A percentile compares a stretch with the other conserved stretches of the same genome.
phyloP scores from a whole-genome alignment of 2,797 vertebrate species.

The Hydrophis major region DNA sequence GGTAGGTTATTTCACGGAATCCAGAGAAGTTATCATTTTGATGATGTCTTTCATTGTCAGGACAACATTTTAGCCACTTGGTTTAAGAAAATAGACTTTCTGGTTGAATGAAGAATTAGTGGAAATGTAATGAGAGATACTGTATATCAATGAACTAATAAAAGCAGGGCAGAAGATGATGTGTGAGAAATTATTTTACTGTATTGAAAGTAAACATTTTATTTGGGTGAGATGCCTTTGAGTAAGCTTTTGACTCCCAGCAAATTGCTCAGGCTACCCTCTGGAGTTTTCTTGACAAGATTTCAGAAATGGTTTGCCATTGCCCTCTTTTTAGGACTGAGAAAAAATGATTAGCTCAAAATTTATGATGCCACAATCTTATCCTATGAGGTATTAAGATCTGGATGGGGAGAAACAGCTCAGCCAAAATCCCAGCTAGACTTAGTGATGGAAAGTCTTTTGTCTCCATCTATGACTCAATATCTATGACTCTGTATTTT shows the following conservation, averaged over 20 bases:
- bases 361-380: neutral
- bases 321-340: neutral
- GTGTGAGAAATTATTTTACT: neutral
- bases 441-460: neutral
- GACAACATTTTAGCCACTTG: neutral
- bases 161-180: neutral
- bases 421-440: neutral
- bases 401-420: neutral
- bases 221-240: neutral
- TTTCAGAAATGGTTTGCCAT: neutral
- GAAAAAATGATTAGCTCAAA: neutral
- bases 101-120: slow-evolving; percentile 17
- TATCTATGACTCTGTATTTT: neutral
- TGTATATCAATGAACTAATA: neutral
- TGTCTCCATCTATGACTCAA: neutral
- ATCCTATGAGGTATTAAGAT: neutral
- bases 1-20: neutral
- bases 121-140: neutral
- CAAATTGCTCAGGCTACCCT: neutral
- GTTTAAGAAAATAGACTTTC: neutral
- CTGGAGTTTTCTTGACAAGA: neutral
- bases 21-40: neutral
- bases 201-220: slow-evolving; percentile 19
- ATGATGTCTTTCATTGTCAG: neutral
- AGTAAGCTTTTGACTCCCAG: neutral